Evolutionary conservation across 1,140 invertebrate genomes (phyloP).

Genomic region (Notospermus geniculatus): DNA sequence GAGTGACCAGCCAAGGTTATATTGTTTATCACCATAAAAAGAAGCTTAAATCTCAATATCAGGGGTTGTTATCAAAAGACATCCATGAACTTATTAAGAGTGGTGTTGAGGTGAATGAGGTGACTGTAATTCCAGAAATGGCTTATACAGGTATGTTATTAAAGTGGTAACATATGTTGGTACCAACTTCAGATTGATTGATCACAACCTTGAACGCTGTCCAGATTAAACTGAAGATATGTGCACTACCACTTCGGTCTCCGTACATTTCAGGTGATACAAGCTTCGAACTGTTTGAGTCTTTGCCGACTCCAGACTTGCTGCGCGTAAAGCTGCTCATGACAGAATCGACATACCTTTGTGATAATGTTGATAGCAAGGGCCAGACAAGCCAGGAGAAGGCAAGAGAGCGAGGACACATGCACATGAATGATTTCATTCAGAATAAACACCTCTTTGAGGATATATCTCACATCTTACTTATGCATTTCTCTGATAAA

Average conservation of each 20-base stretch:
- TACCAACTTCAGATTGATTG: too few relatives aligned
- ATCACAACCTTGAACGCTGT: too few relatives aligned
- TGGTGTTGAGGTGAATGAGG: conserved; percentile 28
- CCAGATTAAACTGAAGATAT: too few relatives aligned
- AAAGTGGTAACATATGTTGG: too few relatives aligned
- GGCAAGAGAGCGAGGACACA: conserved; percentile 35
- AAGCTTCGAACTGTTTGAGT: neutral
- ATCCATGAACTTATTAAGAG: conserved; percentile 24
- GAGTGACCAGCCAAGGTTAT: conserved; percentile 40
- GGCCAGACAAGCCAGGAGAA: conserved; percentile 12
- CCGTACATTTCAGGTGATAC: neutral
- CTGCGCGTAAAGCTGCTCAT: neutral
- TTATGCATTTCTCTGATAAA: conserved; percentile 43
- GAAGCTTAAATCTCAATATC: conserved; percentile 32
- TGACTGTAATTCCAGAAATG: conserved; percentile 30
- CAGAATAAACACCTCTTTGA: conserved; percentile 34
- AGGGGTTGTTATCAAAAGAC: conserved; percentile 18
- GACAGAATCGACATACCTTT: conserved; percentile 2
- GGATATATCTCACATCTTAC: conserved; percentile 30
- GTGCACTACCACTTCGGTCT: too few relatives aligned
- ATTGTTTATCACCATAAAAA: conserved; percentile 32
- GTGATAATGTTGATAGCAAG: conserved; percentile 1
- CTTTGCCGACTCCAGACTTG: neutral
- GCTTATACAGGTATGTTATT: conserved; percentile 36
- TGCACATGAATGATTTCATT: conserved; percentile 33